Evolutionary conservation across 2,888 invertebrate genomes (phyloP).

Genomic region (Zeuzera pyrina): DNA sequence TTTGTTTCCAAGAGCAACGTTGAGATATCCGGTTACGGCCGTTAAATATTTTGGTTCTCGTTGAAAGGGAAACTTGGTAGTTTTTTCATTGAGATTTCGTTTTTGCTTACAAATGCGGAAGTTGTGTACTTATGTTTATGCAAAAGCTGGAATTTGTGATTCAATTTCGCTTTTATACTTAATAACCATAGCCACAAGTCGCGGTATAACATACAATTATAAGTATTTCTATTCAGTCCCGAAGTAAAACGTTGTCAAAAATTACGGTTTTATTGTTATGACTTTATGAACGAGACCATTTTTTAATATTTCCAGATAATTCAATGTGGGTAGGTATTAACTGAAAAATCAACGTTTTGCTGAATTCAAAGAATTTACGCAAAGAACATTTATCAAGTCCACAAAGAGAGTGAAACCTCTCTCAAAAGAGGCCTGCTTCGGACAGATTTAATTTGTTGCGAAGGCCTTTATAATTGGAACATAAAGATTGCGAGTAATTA

Average conservation of each 20-base stretch:
- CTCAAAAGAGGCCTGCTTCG: slow-evolving; percentile 69
- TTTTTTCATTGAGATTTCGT: slow-evolving; percentile 58
- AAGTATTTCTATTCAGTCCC: slow-evolving; percentile 32
- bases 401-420: slow-evolving; percentile 72
- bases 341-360: slow-evolving; percentile 48
- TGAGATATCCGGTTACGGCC: slow-evolving; percentile 70
- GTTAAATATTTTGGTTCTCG: slow-evolving; percentile 68
- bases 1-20: slow-evolving; percentile 65
- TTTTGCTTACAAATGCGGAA: slow-evolving; percentile 67
- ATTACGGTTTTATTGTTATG: slow-evolving; percentile 41
- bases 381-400: slow-evolving; percentile 70
- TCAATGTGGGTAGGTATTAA: slow-evolving; percentile 56
- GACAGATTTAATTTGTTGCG: slow-evolving; percentile 74
- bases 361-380: slow-evolving; percentile 63
- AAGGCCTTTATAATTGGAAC: slow-evolving; percentile 74
- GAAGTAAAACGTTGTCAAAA: slow-evolving; percentile 32
- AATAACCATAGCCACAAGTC: slow-evolving; percentile 25
- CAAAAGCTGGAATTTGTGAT: slow-evolving; percentile 59
- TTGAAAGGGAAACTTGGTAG: slow-evolving; percentile 69
- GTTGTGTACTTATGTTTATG: slow-evolving; percentile 63
- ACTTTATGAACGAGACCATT: slow-evolving; percentile 30
- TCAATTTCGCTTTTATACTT: slow-evolving; percentile 60
- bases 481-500: slow-evolving; percentile 74
- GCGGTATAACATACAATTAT: slow-evolving; percentile 63
- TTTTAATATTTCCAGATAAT: slow-evolving; percentile 44